phyloP scores from a whole-genome alignment of 2,797 vertebrate genomes.

The Chaetophractus vellerosus region DNA sequence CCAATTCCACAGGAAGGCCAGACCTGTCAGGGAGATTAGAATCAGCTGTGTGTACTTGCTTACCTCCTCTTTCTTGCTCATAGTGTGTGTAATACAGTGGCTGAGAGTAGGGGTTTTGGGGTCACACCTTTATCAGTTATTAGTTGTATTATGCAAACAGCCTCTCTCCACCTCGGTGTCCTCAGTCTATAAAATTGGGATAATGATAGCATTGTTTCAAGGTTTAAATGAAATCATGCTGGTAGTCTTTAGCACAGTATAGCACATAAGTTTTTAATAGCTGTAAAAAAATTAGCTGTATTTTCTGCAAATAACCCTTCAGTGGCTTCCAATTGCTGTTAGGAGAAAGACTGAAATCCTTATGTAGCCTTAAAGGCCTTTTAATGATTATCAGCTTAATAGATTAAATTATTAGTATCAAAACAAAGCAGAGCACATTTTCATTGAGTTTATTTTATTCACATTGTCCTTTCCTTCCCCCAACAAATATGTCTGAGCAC shows the following conservation, averaged over 20 bases:
- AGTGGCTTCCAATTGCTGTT: not conserved
- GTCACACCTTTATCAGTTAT: conserved; percentile 11
- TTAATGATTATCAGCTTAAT: conserved; percentile 25
- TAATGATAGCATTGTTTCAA: conserved; percentile 19
- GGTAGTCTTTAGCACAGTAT: conserved; percentile 45
- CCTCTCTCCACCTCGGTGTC: not conserved
- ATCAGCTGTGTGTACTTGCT: conserved; percentile 60
- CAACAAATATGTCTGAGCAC: conserved; percentile 28
- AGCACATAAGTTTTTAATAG: not conserved
- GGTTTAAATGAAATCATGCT: conserved; percentile 12
- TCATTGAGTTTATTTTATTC: conserved; percentile 25
- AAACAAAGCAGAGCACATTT: conserved; percentile 29
- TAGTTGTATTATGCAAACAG: conserved; percentile 37
- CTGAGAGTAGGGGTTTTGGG: not conserved
- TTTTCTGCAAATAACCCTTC: not conserved
- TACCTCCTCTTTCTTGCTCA: conserved; percentile 4
- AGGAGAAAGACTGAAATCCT: not conserved
- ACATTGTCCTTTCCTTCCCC: not conserved
- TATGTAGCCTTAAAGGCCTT: not conserved
- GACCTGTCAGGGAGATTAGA: conserved; percentile 61
- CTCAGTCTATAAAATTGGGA: conserved; percentile 39
- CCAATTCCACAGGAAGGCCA: not conserved
- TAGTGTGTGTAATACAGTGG: not conserved
- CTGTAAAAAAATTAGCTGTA: conserved; percentile 13
- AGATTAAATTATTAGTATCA: not conserved